Conservation (phyloP, 2,797 vertebrate genomes). For the Brotula barbata region DNA sequence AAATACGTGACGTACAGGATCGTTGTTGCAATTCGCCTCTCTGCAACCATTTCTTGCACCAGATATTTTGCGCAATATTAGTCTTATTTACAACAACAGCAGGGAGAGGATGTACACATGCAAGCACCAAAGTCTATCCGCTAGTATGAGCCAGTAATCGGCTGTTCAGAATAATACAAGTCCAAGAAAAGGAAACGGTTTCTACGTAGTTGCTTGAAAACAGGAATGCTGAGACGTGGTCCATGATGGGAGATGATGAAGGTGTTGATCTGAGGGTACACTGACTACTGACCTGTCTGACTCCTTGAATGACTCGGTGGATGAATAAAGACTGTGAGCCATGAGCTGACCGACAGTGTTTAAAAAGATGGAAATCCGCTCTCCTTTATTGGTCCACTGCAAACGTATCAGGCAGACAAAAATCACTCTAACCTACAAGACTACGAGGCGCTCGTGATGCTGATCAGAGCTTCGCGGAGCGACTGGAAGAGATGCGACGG, state of each 20-base stretch:
- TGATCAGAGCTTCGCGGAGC: slow-evolving; percentile 3
- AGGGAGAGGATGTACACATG: slow-evolving; percentile 43
- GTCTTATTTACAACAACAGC: slow-evolving; percentile 55
- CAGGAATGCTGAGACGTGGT: slow-evolving; percentile 47
- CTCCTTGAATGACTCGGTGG: slow-evolving; percentile 1
- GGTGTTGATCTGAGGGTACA: background rate
- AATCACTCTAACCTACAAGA: background rate
- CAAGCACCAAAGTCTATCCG: slow-evolving; percentile 48
- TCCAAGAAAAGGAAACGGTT: slow-evolving; percentile 15
- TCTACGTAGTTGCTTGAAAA: slow-evolving; percentile 27
- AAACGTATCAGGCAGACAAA: background rate
- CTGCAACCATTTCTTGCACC: slow-evolving; percentile 41
- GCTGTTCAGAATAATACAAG: slow-evolving; percentile 34
- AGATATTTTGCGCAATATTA: no score
- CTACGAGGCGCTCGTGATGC: background rate
- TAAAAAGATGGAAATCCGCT: background rate
- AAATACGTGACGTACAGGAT: slow-evolving; percentile 33
- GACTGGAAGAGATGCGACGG: no score
- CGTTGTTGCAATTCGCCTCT: slow-evolving; percentile 39
- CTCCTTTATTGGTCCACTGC: background rate
- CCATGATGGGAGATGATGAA: background rate
- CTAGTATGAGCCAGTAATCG: slow-evolving; percentile 18
- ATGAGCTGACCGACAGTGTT: background rate
- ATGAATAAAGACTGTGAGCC: no score
- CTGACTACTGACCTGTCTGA: background rate